Conservation (phyloP, 2,113 vertebrate species). For the Marmota monax region DNA sequence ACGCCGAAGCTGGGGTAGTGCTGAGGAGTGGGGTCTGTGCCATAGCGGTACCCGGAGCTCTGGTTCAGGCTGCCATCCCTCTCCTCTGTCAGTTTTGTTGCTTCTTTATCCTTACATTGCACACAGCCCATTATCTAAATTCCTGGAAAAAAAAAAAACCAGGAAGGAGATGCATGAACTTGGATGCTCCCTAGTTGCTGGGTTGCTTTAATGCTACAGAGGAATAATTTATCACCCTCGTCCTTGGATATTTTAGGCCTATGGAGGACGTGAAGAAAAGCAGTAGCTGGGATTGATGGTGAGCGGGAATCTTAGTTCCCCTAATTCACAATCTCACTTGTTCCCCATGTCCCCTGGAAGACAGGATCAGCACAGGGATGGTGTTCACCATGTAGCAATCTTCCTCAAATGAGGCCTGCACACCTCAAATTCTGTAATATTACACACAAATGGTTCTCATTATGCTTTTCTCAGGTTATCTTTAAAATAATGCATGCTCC, state of each 20-base stretch:
- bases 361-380: neutral
- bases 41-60: constrained; percentile 95
- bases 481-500: neutral
- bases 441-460: neutral
- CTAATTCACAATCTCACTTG: neutral
- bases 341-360: neutral
- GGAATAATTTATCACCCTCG: fast-evolving
- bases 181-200: neutral
- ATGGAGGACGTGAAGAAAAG: neutral
- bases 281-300: neutral
- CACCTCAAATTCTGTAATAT: neutral
- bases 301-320: neutral
- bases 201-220: neutral
- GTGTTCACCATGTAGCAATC: neutral
- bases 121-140: constrained; percentile 99
- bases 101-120: constrained; percentile 99
- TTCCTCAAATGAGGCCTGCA: neutral
- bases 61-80: constrained; percentile 94
- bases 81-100: constrained; percentile 97
- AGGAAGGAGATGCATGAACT: constrained; percentile 54
- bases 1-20: constrained; percentile 95
- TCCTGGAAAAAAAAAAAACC: constrained; percentile 84
- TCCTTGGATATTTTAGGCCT: neutral
- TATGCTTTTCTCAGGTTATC: neutral
- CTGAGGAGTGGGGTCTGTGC: constrained; percentile 95